phyloP scores from a whole-genome alignment of 2,888 invertebrate species.

The Sphecodes monilicornis region DNA sequence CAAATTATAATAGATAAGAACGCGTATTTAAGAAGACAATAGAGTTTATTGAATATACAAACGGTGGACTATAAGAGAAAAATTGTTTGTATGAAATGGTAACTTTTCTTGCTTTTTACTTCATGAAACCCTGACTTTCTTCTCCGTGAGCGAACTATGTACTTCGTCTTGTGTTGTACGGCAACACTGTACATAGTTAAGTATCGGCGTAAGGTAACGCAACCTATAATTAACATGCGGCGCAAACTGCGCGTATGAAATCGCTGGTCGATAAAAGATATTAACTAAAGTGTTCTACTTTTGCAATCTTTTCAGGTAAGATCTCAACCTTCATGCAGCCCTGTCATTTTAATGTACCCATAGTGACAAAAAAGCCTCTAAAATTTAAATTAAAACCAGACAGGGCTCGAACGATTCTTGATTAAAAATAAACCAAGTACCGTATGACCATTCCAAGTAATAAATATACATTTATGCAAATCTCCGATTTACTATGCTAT shows the following conservation, averaged over 20 bases:
- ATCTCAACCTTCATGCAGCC: background rate
- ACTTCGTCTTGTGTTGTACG: conserved; percentile 27
- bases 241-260: conserved; percentile 56
- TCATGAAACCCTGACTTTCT: conserved; percentile 27
- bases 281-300: conserved; percentile 42
- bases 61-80: background rate
- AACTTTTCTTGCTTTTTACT: conserved; percentile 5
- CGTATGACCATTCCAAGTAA: background rate
- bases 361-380: background rate
- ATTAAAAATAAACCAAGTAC: background rate
- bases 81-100: background rate
- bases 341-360: background rate
- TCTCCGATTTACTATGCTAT: background rate
- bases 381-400: conserved; percentile 17
- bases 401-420: background rate
- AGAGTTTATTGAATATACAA: background rate
- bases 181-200: conserved; percentile 59
- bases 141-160: conserved; percentile 28
- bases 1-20: background rate
- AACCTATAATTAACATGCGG: conserved; percentile 67
- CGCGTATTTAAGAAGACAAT: background rate
- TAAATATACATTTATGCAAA: background rate
- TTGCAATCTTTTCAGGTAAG: conserved; percentile 2
- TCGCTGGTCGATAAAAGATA: conserved; percentile 33
- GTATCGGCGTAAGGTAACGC: conserved; percentile 55